Percentiles rank a stretch among this genome's conserved stretches.
Conservation (phyloP, 1,140 invertebrate species). For the Pinna nobilis region DNA sequence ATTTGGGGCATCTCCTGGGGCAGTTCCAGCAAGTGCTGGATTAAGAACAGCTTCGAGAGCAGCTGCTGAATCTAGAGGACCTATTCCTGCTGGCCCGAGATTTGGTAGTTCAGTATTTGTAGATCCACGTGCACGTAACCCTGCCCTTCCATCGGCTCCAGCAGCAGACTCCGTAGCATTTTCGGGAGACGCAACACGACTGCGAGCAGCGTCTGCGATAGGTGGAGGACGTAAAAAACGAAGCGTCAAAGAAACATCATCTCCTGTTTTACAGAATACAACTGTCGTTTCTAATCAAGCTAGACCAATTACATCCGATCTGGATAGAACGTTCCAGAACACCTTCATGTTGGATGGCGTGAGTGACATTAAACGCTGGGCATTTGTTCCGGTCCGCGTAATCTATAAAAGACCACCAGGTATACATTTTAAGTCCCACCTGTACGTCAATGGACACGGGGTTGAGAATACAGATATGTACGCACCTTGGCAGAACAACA, state of each 20-base stretch:
- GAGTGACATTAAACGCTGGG: conserved; percentile 27
- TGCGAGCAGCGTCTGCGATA: background rate
- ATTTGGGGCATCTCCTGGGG: background rate
- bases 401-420: background rate
- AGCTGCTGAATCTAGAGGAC: background rate
- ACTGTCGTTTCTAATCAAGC: background rate
- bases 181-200: background rate
- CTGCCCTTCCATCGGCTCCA: background rate
- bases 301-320: background rate
- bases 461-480: background rate
- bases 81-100: background rate
- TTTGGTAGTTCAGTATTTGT: background rate
- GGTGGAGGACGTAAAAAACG: background rate
- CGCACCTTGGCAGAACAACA: too few relatives aligned
- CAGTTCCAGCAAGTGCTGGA: background rate
- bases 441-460: background rate
- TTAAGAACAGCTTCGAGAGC: background rate
- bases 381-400: conserved; percentile 27
- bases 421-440: background rate
- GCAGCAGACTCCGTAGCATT: background rate
- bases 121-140: background rate
- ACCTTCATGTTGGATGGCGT: conserved; percentile 28
- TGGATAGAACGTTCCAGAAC: conserved; percentile 27
- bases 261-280: background rate
- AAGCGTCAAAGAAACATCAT: background rate